Base-by-base conservation (phyloP, 2,113 vertebrate species). In the Pseudopipra pipra region DNA sequence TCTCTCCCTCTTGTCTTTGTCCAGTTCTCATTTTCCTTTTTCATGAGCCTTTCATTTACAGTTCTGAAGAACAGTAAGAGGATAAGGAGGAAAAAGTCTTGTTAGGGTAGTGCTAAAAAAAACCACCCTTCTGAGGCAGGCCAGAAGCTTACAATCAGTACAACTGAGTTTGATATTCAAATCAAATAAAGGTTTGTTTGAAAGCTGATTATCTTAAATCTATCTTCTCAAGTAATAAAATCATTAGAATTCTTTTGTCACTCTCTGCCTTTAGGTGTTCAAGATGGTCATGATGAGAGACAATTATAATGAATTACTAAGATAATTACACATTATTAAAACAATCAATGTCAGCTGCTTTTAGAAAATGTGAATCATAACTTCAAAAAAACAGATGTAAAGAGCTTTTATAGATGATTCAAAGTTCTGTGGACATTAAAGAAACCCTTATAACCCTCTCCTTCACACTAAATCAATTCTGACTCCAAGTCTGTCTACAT, bases 201-300 rank as follows among this genome's bases (percentile, higher is more conserved):
- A 89, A 85, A 87, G 71, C 33, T 65, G 31, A 94, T 95, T 75
- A 94, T 82, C 84, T 85, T 87, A 75, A 61, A 74, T 91, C 84
- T 89, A 81, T 87, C 56, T 87, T 86, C 51, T 59, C 49, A 91
- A 86, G 61, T 75, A 90, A 95, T 72, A 54, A 78, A 91, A 56
- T 33, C 0, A 90, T 85, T 92, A 85, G 63, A 93, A 90, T 90
- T 87, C 71, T 88, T 90, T 90, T 83, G 25, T 95, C 71, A 88
- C 22, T 46, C 39, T 63, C 55, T 74, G 72, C 51, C 85, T 88
- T 85, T 35, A 83, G 67, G 88, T 85, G 46, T 74, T 93, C 44
- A 66, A 97, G 78, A 85, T 91, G 85, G 85, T 43, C 88, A 85
- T 77, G 90, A 96, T 77, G 39, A 96, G 66, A 87, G 72, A 71